A percentile compares a stretch with the other conserved stretches of the same genome.
phyloP scores from a whole-genome alignment of 1,140 invertebrate species.

The Phenacoccus solenopsis region DNA sequence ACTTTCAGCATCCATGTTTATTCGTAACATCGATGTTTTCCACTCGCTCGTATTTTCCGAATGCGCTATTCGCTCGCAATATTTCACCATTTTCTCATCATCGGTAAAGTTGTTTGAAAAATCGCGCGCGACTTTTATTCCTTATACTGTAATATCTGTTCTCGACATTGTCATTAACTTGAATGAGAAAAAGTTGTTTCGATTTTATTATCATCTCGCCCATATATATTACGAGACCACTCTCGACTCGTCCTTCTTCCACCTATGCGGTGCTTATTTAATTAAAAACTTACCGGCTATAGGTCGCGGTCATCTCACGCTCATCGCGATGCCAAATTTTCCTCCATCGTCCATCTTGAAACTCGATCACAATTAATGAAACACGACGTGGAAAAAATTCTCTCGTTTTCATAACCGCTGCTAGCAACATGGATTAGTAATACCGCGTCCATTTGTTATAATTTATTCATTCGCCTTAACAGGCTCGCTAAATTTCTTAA shows the following conservation, averaged over 20 bases:
- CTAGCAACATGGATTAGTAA: background rate
- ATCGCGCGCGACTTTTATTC: background rate
- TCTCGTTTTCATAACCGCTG: background rate
- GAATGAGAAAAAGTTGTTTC: background rate
- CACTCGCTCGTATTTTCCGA: background rate
- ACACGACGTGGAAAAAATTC: background rate
- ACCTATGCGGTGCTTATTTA: no score
- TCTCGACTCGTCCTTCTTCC: no score
- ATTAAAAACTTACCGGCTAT: background rate
- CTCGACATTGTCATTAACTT: background rate
- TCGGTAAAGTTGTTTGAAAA: conserved; percentile 2
- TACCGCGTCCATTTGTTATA: background rate
- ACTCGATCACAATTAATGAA: background rate
- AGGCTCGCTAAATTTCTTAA: background rate
- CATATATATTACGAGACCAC: background rate
- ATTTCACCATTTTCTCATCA: background rate
- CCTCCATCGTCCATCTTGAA: no score
- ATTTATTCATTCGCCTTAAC: background rate
- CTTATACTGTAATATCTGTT: background rate
- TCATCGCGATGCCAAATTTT: background rate
- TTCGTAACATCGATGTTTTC: background rate
- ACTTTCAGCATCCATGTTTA: background rate
- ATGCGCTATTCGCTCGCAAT: background rate
- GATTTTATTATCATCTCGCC: background rate
- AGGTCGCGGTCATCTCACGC: background rate